Conservation (phyloP, 2,888 invertebrate species). For the Chorisops tibialis region DNA sequence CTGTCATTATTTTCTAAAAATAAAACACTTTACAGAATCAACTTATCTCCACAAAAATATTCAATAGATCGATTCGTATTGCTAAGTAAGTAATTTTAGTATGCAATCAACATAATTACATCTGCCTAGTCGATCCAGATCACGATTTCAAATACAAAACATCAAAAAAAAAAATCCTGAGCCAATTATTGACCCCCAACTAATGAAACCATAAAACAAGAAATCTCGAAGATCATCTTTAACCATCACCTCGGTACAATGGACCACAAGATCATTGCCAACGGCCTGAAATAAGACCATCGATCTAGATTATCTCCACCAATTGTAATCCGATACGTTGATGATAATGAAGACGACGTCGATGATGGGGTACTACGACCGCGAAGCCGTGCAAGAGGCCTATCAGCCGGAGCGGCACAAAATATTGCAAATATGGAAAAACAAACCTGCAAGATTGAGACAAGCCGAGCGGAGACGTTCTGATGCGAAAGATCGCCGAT, state of each 20-base stretch:
- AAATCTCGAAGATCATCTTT: not conserved
- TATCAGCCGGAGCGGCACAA: not conserved
- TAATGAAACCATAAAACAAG: conserved; percentile 19
- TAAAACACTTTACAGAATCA: too few relatives aligned
- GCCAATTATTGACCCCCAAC: conserved; percentile 7
- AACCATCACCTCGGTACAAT: not conserved
- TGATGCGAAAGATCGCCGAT: conserved; percentile 16
- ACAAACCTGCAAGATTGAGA: too few relatives aligned
- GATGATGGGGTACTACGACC: conserved; percentile 15
- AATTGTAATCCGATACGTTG: conserved; percentile 19
- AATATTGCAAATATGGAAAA: too few relatives aligned
- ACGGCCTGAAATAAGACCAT: conserved; percentile 20
- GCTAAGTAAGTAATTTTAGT: conserved; percentile 13
- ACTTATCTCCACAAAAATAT: too few relatives aligned
- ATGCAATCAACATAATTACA: conserved; percentile 13
- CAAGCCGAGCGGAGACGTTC: too few relatives aligned
- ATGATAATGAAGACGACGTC: conserved; percentile 1
- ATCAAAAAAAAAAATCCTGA: not conserved
- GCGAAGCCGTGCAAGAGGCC: conserved; percentile 15
- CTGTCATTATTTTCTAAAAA: too few relatives aligned
- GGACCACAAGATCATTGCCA: conserved; percentile 19
- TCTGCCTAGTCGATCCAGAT: conserved; percentile 6
- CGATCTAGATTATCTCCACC: conserved; percentile 17
- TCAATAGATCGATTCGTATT: too few relatives aligned
- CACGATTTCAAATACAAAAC: conserved; percentile 6